Percentiles rank a stretch among this genome's conserved stretches.
phyloP scores from a whole-genome alignment of 2,888 invertebrate species.

The Nemurella pictetii region DNA sequence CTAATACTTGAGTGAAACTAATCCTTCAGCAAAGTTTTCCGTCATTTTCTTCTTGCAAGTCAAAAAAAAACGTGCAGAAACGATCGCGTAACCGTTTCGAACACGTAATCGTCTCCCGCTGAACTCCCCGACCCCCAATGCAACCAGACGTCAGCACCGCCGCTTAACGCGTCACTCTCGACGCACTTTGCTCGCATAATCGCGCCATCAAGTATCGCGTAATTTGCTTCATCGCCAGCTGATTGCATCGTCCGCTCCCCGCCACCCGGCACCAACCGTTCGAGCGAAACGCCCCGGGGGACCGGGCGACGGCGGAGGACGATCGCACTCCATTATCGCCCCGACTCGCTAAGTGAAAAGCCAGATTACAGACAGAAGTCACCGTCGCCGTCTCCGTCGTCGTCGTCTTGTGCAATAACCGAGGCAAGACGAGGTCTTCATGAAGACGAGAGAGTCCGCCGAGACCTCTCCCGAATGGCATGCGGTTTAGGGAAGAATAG shows the following conservation, averaged over 20 bases:
- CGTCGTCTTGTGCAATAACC: background rate
- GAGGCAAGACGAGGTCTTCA: background rate
- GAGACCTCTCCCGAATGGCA: background rate
- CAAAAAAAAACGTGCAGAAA: background rate
- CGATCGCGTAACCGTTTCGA: too few species aligned
- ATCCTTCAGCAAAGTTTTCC: background rate
- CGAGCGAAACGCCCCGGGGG: background rate
- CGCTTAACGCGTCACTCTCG: background rate
- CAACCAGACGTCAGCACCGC: background rate
- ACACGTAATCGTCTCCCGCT: too few species aligned
- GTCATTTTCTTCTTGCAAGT: background rate
- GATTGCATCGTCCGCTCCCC: too few species aligned
- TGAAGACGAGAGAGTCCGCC: background rate
- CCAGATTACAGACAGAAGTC: conserved; percentile 7
- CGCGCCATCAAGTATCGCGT: background rate
- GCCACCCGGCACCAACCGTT: background rate
- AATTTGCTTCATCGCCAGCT: too few species aligned
- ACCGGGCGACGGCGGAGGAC: background rate
- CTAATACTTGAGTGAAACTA: background rate
- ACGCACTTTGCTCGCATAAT: background rate
- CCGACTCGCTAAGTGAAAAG: conserved; percentile 18
- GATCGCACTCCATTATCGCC: background rate
- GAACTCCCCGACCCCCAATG: background rate
- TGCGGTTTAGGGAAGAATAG: background rate
- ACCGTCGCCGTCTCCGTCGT: background rate